Percentiles rank a stretch among this genome's conserved stretches.
Evolutionary conservation across 2,113 vertebrate species (phyloP).

Genomic region (Syngnathus typhle): DNA sequence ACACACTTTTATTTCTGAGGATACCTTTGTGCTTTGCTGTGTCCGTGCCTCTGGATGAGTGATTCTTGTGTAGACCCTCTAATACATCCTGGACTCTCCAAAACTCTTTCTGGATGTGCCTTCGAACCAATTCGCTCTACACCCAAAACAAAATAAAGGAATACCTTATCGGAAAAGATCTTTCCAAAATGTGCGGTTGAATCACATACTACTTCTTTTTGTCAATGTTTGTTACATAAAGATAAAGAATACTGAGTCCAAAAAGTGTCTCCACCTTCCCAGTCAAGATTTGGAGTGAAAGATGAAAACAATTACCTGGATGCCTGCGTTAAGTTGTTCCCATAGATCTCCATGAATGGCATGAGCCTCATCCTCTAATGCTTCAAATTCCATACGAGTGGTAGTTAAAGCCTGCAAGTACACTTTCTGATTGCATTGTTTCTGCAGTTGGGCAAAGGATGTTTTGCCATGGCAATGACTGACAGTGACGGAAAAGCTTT

Average conservation of each 20-base stretch:
- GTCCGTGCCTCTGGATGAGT: conserved; percentile 85
- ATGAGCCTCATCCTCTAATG: conserved; percentile 84
- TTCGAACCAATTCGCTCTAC: conserved; percentile 83
- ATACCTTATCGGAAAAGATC: background rate
- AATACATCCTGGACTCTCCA: conserved; percentile 95
- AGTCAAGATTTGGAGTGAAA: background rate
- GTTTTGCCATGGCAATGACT: background rate
- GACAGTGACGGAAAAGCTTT: background rate
- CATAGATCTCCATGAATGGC: conserved; percentile 89
- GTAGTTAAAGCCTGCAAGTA: conserved; percentile 76
- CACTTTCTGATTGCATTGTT: conserved; percentile 1
- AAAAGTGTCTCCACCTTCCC: background rate
- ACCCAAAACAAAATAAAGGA: background rate
- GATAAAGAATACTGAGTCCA: background rate
- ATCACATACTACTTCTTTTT: background rate
- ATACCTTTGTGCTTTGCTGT: conserved; percentile 89
- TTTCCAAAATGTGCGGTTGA: background rate
- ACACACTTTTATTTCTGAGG: background rate
- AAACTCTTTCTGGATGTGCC: conserved; percentile 94
- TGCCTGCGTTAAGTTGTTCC: conserved; percentile 90
- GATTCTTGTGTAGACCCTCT: conserved; percentile 90
- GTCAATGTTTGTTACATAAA: background rate
- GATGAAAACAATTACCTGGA: conserved; percentile 72
- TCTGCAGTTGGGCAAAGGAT: background rate
- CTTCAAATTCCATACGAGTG: conserved; percentile 83